phyloP scores from a whole-genome alignment of 2,113 vertebrate species.

The Perca flavescens region DNA sequence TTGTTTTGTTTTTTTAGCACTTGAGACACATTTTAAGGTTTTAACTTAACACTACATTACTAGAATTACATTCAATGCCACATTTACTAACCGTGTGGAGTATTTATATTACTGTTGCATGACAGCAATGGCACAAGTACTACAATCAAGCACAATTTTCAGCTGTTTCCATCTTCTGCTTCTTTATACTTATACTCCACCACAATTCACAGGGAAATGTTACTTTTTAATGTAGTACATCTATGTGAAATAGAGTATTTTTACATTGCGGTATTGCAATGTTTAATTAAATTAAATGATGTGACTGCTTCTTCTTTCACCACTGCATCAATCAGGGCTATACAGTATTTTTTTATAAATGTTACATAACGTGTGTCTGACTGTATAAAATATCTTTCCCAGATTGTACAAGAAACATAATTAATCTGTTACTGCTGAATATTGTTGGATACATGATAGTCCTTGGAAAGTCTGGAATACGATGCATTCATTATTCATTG shows the following conservation, averaged over 20 bases:
- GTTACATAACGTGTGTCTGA: neutral
- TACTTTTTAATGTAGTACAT: neutral
- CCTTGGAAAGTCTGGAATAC: neutral
- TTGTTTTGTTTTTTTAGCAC: neutral
- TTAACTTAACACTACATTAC: neutral
- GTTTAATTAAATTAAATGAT: neutral
- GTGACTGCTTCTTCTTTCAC: neutral
- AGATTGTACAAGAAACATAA: neutral
- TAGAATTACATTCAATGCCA: neutral
- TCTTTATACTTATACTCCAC: neutral
- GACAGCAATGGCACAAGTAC: neutral
- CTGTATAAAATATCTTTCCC: neutral
- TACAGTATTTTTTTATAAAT: neutral
- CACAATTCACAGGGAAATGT: neutral
- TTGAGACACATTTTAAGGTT: neutral
- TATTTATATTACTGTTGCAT: neutral
- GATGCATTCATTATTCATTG: neutral
- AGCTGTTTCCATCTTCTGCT: neutral
- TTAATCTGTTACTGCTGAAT: neutral
- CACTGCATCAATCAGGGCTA: neutral
- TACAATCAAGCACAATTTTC: neutral
- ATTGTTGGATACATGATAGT: neutral
- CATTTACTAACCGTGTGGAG: neutral
- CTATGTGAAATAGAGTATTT: neutral
- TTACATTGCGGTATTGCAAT: neutral